Evolutionary conservation across 2,888 invertebrate species (phyloP).

Genomic region (Stenodema calcarata): DNA sequence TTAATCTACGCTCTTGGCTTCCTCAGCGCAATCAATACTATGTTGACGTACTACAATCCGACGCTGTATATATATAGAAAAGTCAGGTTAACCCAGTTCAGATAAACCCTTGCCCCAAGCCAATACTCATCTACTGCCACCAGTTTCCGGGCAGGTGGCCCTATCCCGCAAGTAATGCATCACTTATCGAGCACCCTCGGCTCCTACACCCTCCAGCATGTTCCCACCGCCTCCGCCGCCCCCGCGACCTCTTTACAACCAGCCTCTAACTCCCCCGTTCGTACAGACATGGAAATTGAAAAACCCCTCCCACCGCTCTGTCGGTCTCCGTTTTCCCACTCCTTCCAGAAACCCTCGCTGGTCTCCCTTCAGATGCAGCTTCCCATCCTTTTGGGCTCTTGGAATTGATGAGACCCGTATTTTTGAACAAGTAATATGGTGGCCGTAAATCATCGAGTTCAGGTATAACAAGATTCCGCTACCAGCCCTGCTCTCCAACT

Average conservation of each 20-base stretch:
- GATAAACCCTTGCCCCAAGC: not conserved
- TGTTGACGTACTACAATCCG: too few species aligned
- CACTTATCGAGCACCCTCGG: constrained; percentile 6
- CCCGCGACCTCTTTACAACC: constrained; percentile 10
- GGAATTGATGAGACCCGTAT: constrained; percentile 38
- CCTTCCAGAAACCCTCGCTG: not conserved
- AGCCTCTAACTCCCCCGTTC: not conserved
- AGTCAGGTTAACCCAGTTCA: not conserved
- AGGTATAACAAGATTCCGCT: constrained; percentile 30
- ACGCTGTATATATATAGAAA: too few species aligned
- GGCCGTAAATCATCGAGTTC: constrained; percentile 32
- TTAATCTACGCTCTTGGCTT: too few species aligned
- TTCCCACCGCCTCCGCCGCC: not conserved
- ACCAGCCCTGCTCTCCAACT: not conserved
- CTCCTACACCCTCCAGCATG: not conserved
- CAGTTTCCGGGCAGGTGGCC: not conserved
- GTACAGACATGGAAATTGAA: constrained; percentile 37
- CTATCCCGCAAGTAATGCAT: not conserved
- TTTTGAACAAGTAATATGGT: constrained; percentile 23
- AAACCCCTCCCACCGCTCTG: not conserved
- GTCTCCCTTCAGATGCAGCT: not conserved
- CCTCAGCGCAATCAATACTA: too few species aligned
- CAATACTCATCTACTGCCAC: not conserved
- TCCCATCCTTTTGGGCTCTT: constrained; percentile 10
- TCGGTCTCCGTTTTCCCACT: not conserved